phyloP scores from a whole-genome alignment of 2,797 vertebrate species.

The Pagetopsis macropterus region DNA sequence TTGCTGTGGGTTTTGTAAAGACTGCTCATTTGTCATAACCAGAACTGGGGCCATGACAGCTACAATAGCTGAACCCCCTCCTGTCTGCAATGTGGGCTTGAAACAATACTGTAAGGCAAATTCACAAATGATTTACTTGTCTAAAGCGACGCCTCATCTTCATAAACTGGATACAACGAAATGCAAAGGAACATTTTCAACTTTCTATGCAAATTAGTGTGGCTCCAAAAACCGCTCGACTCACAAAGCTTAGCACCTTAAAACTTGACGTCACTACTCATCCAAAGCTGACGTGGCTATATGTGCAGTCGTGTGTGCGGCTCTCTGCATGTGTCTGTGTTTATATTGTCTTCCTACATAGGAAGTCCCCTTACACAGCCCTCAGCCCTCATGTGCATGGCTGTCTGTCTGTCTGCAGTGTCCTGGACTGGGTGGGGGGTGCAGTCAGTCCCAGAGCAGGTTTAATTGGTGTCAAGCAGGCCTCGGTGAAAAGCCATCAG shows the following conservation, averaged over 20 bases:
- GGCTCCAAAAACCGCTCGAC: too few relatives aligned
- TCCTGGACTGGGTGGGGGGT: slow-evolving; percentile 32
- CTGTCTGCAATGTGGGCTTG: background rate
- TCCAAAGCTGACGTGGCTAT: slow-evolving; percentile 4
- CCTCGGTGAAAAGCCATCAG: slow-evolving; percentile 83
- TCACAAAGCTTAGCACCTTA: background rate
- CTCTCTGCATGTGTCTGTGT: slow-evolving; percentile 40
- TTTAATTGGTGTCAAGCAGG: slow-evolving; percentile 88
- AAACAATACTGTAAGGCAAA: too few relatives aligned
- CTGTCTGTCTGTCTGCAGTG: slow-evolving; percentile 57
- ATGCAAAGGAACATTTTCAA: too few relatives aligned
- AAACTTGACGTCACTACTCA: too few relatives aligned
- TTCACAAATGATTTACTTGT: too few relatives aligned
- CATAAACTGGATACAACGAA: too few relatives aligned
- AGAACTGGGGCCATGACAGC: background rate
- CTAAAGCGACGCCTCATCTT: too few relatives aligned
- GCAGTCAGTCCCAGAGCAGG: slow-evolving; percentile 61
- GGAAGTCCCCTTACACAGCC: slow-evolving; percentile 52
- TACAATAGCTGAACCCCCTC: background rate
- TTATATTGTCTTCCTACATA: slow-evolving; percentile 42
- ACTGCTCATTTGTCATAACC: background rate
- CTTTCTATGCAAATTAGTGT: too few relatives aligned
- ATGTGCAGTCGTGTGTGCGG: slow-evolving; percentile 18
- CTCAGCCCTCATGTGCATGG: slow-evolving; percentile 53
- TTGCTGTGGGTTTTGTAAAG: background rate